Percentiles rank a stretch among this genome's conserved stretches.
Evolutionary conservation across 2,888 invertebrate species (phyloP).

Genomic region (Melolontha melolontha): DNA sequence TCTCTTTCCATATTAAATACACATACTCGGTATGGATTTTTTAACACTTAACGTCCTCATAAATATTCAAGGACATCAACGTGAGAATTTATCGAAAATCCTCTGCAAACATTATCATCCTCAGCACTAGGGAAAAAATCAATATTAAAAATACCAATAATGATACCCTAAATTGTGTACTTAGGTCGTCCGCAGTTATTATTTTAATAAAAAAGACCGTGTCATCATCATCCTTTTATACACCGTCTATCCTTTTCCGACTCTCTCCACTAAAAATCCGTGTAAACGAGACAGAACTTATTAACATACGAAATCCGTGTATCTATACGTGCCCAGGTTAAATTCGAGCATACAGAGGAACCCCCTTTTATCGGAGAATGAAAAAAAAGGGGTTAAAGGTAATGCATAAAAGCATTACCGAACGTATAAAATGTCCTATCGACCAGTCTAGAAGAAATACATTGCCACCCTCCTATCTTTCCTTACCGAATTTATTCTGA

Average conservation of each 20-base stretch:
- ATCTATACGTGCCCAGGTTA: too few relatives aligned
- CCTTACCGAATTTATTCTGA: too few relatives aligned
- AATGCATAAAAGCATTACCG: too few relatives aligned
- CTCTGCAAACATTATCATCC: slow-evolving; percentile 18
- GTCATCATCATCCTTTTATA: slow-evolving; percentile 33
- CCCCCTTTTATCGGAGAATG: too few relatives aligned
- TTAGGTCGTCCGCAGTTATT: slow-evolving; percentile 34
- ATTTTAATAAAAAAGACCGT: slow-evolving; percentile 34
- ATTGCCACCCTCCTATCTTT: too few relatives aligned
- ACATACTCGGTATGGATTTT: slow-evolving; percentile 13
- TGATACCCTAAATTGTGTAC: slow-evolving; percentile 39
- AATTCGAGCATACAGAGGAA: too few relatives aligned
- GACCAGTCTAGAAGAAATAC: too few relatives aligned
- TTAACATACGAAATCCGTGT: slow-evolving; percentile 29
- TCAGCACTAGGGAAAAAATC: slow-evolving; percentile 9
- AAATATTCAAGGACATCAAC: slow-evolving; percentile 28
- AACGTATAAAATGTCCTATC: too few relatives aligned
- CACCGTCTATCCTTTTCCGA: slow-evolving; percentile 14
- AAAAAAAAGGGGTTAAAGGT: too few relatives aligned
- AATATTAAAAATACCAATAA: slow-evolving; percentile 38
- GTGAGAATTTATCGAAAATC: slow-evolving; percentile 33
- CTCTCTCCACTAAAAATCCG: slow-evolving; percentile 13
- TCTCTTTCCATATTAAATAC: slow-evolving; percentile 1
- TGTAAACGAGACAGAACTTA: slow-evolving; percentile 25
- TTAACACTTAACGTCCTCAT: slow-evolving; percentile 27